Percentiles rank a stretch among this genome's conserved stretches.
Conservation (phyloP, 2,113 vertebrate genomes). For the Poicephalus meyeri region DNA sequence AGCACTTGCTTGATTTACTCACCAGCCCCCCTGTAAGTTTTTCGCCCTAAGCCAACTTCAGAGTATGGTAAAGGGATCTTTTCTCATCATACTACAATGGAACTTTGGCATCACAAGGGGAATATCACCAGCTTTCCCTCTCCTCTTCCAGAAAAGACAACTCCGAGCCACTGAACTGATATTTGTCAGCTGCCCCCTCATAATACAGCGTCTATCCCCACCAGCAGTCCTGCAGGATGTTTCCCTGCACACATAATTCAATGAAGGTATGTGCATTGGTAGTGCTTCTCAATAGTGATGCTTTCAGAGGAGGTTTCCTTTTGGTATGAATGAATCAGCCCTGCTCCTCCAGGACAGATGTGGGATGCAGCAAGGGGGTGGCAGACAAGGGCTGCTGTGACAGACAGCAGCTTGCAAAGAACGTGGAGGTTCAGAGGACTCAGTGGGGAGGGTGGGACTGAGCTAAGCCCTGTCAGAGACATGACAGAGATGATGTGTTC, state of each 20-base stretch:
- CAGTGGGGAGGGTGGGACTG: not conserved
- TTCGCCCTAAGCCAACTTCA: not conserved
- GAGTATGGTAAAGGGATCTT: not conserved
- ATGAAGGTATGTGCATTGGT: not conserved
- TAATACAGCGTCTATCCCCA: not conserved
- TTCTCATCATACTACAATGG: not conserved
- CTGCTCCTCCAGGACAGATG: slow-evolving; percentile 30
- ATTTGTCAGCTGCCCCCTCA: not conserved
- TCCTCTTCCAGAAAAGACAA: not conserved
- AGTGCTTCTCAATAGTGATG: not conserved
- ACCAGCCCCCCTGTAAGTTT: not conserved
- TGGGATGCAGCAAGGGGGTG: slow-evolving; percentile 45
- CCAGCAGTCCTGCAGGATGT: not conserved
- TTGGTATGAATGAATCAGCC: slow-evolving; percentile 69
- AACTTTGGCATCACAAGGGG: not conserved
- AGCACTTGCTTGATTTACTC: not conserved
- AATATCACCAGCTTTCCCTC: not conserved
- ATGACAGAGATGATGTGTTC: not conserved
- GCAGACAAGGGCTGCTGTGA: slow-evolving; percentile 39
- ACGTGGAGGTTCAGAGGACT: not conserved
- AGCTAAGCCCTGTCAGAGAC: not conserved
- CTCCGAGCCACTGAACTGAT: not conserved
- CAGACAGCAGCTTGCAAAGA: slow-evolving; percentile 20
- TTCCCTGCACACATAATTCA: not conserved
- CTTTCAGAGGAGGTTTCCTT: slow-evolving; percentile 22